These are phyloP conservation scores for Microcebus lehilahytsara DNA, from an alignment of 2,113 vertebrate species.

Conservation along the genomic window DNA sequence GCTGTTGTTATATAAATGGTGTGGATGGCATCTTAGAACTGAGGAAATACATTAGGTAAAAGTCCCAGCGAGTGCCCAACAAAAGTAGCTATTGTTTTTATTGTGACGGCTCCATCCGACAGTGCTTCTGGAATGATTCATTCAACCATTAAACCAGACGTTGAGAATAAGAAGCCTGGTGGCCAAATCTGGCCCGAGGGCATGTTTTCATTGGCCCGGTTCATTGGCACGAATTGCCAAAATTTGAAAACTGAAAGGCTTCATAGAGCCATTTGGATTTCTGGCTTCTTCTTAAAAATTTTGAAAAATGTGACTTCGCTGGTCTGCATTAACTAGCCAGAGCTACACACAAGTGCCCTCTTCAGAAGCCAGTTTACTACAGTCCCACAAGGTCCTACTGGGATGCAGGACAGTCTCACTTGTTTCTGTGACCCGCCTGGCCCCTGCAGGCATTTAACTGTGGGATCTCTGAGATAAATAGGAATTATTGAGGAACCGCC, in stretches of 20 bases:
- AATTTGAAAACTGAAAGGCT: not conserved
- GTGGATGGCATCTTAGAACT: not conserved
- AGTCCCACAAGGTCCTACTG: not conserved
- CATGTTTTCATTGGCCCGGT: not conserved
- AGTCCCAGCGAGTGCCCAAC: not conserved
- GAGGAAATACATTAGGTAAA: not conserved
- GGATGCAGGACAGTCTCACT: not conserved
- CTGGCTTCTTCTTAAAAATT: not conserved
- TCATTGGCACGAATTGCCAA: not conserved
- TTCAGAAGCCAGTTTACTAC: not conserved
- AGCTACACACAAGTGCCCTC: too few species aligned
- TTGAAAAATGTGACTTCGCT: not conserved
- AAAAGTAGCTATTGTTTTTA: not conserved
- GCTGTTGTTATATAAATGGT: not conserved
- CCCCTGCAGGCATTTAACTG: too few species aligned
- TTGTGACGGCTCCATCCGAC: rapidly evolving
- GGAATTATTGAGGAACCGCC: not conserved
- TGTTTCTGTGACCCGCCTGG: rapidly evolving
- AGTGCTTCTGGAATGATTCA: not conserved
- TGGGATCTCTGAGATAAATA: not conserved
- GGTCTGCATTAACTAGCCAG: too few species aligned
- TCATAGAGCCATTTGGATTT: not conserved
- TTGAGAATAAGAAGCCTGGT: not conserved
- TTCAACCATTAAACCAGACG: not conserved
- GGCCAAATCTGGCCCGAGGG: not conserved